Conservation (phyloP, 2,113 vertebrate genomes). For the Petroica traversi region DNA sequence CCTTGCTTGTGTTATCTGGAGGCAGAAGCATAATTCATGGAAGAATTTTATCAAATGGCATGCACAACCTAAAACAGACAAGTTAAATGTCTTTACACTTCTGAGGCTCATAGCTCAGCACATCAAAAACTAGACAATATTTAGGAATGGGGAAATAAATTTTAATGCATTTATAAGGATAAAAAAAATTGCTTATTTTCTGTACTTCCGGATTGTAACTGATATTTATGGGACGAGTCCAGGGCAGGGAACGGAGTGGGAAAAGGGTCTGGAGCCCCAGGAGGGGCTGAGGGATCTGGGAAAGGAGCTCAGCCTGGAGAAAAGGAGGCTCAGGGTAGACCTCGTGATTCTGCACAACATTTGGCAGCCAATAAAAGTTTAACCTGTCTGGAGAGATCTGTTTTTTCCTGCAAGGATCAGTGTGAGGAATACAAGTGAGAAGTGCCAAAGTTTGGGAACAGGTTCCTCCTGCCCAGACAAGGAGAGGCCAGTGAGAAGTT, state of each 20-base stretch:
- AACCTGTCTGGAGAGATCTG: not conserved
- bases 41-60: not conserved
- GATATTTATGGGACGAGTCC: fast-evolving
- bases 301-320: not conserved
- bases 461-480: not conserved
- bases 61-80: fast-evolving
- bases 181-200: not conserved
- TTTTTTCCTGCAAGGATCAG: not conserved
- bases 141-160: not conserved
- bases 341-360: not conserved
- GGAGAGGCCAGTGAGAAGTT: not conserved
- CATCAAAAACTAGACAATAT: not conserved
- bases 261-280: not conserved
- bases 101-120: fast-evolving
- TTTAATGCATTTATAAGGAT: not conserved
- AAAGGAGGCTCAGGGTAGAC: not conserved
- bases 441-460: not conserved
- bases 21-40: not conserved
- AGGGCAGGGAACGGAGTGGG: fast-evolving
- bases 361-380: not conserved
- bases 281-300: not conserved
- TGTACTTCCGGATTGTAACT: not conserved
- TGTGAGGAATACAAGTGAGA: not conserved
- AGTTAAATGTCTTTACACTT: not conserved
- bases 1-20: not conserved